Percentiles rank a stretch among this genome's conserved stretches.
These are phyloP conservation scores for human (Homo sapiens) DNA, from an alignment of 2,113 vertebrate genomes.

Conservation along the genomic window GRCh38 chr16:49411501-49412000, in stretches of 20 bases:
- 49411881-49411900: rapidly evolving
- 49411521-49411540: neutral
- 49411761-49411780: neutral
- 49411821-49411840: neutral
- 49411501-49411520: constrained; percentile 22
- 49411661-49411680: neutral
- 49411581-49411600: neutral
- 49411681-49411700: neutral
- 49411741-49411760: neutral
- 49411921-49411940: neutral
- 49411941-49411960: neutral
- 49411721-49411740: neutral
- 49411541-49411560: neutral
- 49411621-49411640: neutral
- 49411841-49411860: neutral
- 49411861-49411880: neutral
- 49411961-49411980: no score
- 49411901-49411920: neutral
- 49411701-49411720: rapidly evolving
- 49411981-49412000: neutral
- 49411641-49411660: neutral
- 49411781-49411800: neutral
- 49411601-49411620: rapidly evolving
- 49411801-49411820: rapidly evolving
- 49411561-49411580: neutral